These are phyloP conservation scores for Lathronympha strigana DNA, from an alignment of 2,888 invertebrate species.

Conservation along the genomic window DNA sequence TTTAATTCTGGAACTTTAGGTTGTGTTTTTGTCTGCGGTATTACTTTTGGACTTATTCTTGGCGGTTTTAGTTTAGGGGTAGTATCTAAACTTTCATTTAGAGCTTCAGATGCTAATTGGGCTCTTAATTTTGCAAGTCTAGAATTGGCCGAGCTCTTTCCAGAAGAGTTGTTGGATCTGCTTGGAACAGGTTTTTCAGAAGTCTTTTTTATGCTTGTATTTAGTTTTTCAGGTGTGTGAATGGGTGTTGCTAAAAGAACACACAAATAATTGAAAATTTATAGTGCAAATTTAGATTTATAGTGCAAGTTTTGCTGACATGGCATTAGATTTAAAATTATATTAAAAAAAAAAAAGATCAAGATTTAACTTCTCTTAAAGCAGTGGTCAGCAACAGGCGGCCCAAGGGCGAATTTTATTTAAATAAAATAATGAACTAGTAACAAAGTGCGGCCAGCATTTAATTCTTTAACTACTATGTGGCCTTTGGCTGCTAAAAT, in stretches of 20 bases:
- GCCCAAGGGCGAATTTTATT: too few relatives aligned
- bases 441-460: too few relatives aligned
- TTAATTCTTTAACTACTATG: too few relatives aligned
- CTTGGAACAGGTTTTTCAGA: conserved; percentile 46
- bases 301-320: too few relatives aligned
- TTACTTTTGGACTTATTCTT: conserved; percentile 52
- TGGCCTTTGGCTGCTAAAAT: background rate
- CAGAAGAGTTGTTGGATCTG: conserved; percentile 47
- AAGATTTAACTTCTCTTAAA: too few relatives aligned
- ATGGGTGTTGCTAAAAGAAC: conserved; percentile 32
- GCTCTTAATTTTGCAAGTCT: conserved; percentile 63
- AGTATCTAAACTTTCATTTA: conserved; percentile 49
- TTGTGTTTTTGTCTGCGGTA: conserved; percentile 53
- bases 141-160: conserved; percentile 60
- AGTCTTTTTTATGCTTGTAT: conserved; percentile 45
- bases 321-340: too few relatives aligned
- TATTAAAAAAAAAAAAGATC: too few relatives aligned
- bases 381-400: too few relatives aligned
- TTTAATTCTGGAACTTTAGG: conserved; percentile 52
- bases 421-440: too few relatives aligned
- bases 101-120: conserved; percentile 57
- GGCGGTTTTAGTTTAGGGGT: conserved; percentile 45
- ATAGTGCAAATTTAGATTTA: too few relatives aligned
- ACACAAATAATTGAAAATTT: background rate
- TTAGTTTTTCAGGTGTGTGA: conserved; percentile 45